Percentiles rank a stretch among this genome's conserved stretches.
Evolutionary conservation across 2,888 invertebrate species (phyloP).

Genomic region (Onthophagus sagittarius): DNA sequence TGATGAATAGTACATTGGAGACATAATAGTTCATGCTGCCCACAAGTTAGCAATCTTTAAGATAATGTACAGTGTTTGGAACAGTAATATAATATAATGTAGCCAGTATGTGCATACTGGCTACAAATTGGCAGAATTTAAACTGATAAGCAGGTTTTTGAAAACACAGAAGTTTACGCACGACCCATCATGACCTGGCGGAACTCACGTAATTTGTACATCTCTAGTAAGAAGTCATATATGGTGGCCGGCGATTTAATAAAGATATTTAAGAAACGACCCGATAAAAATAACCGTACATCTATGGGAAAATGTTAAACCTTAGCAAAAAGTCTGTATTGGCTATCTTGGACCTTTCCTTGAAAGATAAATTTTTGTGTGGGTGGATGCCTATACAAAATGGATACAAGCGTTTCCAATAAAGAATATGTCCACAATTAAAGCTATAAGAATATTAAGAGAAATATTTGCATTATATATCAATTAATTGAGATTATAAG

Average conservation of each 20-base stretch:
- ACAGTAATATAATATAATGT: too few species aligned
- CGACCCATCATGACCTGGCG: constrained; percentile 25
- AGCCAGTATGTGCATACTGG: too few species aligned
- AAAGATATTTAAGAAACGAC: too few species aligned
- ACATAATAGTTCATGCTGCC: too few species aligned
- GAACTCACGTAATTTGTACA: constrained; percentile 35
- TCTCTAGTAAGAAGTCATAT: constrained; percentile 26
- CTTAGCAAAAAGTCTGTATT: too few species aligned
- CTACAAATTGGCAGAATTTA: too few species aligned
- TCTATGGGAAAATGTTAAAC: constrained; percentile 29
- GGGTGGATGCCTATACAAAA: constrained; percentile 32
- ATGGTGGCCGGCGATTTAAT: constrained; percentile 32
- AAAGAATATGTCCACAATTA: constrained; percentile 20
- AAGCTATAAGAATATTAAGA: constrained; percentile 15
- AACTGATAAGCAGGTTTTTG: too few species aligned
- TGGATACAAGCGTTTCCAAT: constrained; percentile 26
- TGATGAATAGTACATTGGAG: too few species aligned
- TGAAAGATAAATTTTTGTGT: too few species aligned
- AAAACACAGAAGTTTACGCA: not conserved
- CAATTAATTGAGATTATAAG: constrained; percentile 27
- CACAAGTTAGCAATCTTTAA: too few species aligned
- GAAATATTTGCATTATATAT: constrained; percentile 27
- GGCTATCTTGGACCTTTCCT: too few species aligned
- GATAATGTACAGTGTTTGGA: too few species aligned
- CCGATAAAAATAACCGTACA: constrained; percentile 22